phyloP scores from a whole-genome alignment of 2,113 vertebrate genomes.

The Bujurquina vittata region DNA sequence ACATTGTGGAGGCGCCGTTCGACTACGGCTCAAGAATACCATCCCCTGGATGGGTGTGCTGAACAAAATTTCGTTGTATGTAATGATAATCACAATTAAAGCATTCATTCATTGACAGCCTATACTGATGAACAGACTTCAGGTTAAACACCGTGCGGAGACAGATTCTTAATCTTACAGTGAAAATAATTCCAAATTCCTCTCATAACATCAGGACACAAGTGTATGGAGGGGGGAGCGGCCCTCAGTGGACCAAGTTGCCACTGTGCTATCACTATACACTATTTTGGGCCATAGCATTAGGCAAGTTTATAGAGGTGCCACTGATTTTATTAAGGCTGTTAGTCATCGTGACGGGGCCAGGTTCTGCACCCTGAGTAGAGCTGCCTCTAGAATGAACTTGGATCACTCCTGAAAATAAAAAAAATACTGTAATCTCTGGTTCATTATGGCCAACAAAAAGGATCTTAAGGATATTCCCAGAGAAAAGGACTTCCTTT shows the following conservation, averaged over 20 bases:
- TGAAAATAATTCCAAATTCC: not conserved
- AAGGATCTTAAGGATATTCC: not conserved
- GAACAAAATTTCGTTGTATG: no score
- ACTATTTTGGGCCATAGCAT: not conserved
- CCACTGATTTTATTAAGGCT: conserved; percentile 14
- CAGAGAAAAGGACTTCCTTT: not conserved
- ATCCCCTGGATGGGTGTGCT: no score
- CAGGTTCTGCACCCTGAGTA: not conserved
- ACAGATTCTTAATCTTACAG: not conserved
- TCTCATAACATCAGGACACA: not conserved
- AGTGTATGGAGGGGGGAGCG: not conserved
- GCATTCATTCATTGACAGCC: not conserved
- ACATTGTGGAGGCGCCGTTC: not conserved
- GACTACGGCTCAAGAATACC: no score
- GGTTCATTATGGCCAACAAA: not conserved
- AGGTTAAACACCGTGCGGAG: not conserved
- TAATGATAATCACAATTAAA: no score
- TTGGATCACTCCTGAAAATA: not conserved
- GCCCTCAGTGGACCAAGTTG: not conserved
- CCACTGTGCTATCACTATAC: not conserved
- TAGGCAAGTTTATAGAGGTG: not conserved
- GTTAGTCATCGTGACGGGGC: conserved; percentile 1
- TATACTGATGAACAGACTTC: not conserved
- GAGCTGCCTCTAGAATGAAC: not conserved
- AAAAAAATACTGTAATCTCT: not conserved